A percentile compares a stretch with the other conserved stretches of the same genome.
phyloP scores from a whole-genome alignment of 2,888 invertebrate genomes.

The Aradus depressus region DNA sequence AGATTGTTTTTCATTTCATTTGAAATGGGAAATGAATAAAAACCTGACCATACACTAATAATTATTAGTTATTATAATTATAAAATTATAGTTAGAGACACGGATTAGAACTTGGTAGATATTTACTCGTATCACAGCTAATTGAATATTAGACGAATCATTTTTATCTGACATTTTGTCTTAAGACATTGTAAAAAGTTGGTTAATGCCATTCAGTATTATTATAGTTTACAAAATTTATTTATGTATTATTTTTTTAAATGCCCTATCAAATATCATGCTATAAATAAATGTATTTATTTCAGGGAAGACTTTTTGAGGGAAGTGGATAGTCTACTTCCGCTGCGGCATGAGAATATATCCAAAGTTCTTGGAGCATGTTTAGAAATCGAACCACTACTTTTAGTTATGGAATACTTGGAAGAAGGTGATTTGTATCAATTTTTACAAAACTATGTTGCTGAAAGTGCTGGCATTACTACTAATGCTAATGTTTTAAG shows the following conservation, averaged over 20 bases:
- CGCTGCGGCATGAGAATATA: constrained; percentile 60
- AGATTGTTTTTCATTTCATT: too few species aligned
- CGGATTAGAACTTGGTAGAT: background rate
- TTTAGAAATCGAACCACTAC: constrained; percentile 60
- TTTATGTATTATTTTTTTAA: background rate
- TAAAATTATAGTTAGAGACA: too few species aligned
- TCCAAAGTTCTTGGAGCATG: constrained; percentile 67
- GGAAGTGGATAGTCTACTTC: constrained; percentile 58
- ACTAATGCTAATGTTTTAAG: constrained; percentile 55
- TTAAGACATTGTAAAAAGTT: too few species aligned
- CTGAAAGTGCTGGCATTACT: constrained; percentile 54
- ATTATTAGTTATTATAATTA: too few species aligned
- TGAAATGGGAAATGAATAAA: too few species aligned
- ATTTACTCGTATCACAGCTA: background rate
- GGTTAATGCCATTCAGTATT: too few species aligned
- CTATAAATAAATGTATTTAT: background rate
- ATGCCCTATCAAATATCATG: background rate
- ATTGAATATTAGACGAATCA: too few species aligned
- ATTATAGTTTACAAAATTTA: background rate
- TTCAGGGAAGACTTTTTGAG: constrained; percentile 55
- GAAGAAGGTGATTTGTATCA: constrained; percentile 74
- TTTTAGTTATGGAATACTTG: constrained; percentile 73
- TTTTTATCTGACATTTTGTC: too few species aligned
- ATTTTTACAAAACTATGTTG: constrained; percentile 59
- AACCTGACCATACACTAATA: too few species aligned